A percentile compares a stretch with the other conserved stretches of the same genome.
These are phyloP conservation scores for Papilio xuthus DNA, from an alignment of 1,140 invertebrate species.

Conservation along the genomic window DNA sequence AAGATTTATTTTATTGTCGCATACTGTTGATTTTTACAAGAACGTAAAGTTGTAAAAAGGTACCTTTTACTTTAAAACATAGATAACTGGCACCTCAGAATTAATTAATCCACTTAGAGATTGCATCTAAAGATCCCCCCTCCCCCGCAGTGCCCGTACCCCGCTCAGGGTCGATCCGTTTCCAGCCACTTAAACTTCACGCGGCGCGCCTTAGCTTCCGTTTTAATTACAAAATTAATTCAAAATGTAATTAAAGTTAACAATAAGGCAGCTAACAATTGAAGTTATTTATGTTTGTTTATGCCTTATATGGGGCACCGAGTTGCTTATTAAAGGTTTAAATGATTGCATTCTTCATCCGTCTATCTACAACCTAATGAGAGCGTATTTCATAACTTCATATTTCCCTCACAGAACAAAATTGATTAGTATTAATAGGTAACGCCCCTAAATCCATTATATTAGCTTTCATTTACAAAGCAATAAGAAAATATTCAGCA, in stretches of 20 bases:
- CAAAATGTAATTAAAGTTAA: slow-evolving; percentile 82
- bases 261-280: slow-evolving; percentile 81
- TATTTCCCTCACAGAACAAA: not conserved
- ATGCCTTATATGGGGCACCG: slow-evolving; percentile 69
- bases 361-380: not conserved
- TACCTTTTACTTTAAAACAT: slow-evolving; percentile 73
- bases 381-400: not conserved
- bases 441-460: no score
- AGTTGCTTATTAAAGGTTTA: slow-evolving; percentile 37
- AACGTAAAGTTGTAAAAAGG: not conserved
- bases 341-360: slow-evolving; percentile 36
- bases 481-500: no score
- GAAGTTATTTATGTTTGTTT: slow-evolving; percentile 81
- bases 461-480: no score
- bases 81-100: slow-evolving; percentile 80
- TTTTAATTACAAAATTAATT: slow-evolving; percentile 82
- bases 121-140: slow-evolving; percentile 78
- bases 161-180: slow-evolving; percentile 76
- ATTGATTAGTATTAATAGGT: no score
- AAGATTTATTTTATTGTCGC: slow-evolving; percentile 49
- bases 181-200: slow-evolving; percentile 81
- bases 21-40: not conserved
- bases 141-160: slow-evolving; percentile 50
- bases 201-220: slow-evolving; percentile 79
- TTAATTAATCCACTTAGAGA: slow-evolving; percentile 81